Base-by-base conservation (phyloP, 2,888 invertebrate genomes). In the Polyploca ridens region DNA sequence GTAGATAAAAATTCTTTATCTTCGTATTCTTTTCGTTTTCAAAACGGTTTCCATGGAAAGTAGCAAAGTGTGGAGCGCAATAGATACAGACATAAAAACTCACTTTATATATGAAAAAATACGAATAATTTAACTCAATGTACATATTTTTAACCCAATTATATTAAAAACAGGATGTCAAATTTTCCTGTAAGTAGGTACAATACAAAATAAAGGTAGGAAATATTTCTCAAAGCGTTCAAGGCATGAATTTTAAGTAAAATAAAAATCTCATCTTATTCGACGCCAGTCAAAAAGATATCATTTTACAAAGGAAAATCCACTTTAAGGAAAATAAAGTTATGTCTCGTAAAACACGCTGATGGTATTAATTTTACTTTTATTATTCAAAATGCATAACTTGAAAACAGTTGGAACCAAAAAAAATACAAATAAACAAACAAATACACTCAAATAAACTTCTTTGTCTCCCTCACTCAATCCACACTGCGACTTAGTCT, bases 261-360 rank as follows among this genome's bases (percentile, higher is more conserved):
- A 54, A 54, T 54, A 19, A 19, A 54, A 54, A 54, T 54, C 49
- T 16, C 16, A 54, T 54, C 19, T 54, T 54, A 19, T 19, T 54
- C 54, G 19, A n/a, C 54, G 54, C n/a, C 54, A 54, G 54, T 54
- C 54, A 54, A 54, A 54, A 10, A 19, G 54, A 54, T 54, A 54
- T 41, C 41, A 13, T 54, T 54, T 16, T 19, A 54, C 54, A 54
- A 54, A 54, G 10, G 54, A 10, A 19, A 54, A 8, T 10, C 19
- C 49, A 7, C n/a, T 10, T 19, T 10, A 10, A 54, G 19, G 54
- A 54, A 54, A 54, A 41, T 13, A 41, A 41, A 54, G 4, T n/a
- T 54, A n/a, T 19, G 10, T 19, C 3, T 54, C n/a, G 19, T 54
- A 10, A 54, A 54, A 49, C 16, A 16, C 16, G 49, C 7, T 14